Evolutionary conservation across 2,113 vertebrate species (phyloP).

Genomic region (Pterocles gutturalis): DNA sequence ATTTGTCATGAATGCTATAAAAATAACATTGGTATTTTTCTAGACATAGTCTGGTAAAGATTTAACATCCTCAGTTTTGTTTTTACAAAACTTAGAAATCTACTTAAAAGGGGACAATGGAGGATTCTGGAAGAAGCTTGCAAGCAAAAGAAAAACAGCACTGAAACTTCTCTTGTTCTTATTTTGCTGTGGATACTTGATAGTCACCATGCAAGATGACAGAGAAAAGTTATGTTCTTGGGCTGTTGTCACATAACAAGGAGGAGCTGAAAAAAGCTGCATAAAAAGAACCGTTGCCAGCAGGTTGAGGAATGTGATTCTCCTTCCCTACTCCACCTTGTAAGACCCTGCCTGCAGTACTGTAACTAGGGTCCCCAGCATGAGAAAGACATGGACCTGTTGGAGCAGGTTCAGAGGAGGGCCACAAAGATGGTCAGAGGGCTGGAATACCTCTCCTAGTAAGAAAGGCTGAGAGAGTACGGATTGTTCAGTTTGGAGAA

Average conservation of each 20-base stretch:
- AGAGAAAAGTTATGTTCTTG: not conserved
- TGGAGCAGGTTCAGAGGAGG: not conserved
- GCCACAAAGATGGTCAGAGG: not conserved
- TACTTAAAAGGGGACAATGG: not conserved
- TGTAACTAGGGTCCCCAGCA: not conserved
- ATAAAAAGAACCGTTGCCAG: not conserved
- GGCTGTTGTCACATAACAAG: not conserved
- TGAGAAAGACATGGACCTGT: not conserved
- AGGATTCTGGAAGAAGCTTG: not conserved
- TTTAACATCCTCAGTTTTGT: not conserved
- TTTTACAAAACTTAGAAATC: not conserved
- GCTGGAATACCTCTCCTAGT: not conserved
- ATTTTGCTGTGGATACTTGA: not conserved
- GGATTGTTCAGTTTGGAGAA: too few species aligned
- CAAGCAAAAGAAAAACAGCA: not conserved
- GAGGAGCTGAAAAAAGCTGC: not conserved
- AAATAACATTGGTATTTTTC: not conserved
- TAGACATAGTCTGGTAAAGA: not conserved
- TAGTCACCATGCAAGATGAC: not conserved
- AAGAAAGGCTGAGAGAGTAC: not conserved
- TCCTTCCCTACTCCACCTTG: not conserved
- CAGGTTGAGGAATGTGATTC: not conserved
- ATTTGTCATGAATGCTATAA: not conserved
- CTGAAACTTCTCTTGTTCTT: not conserved
- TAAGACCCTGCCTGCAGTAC: not conserved